phyloP scores from a whole-genome alignment of 2,888 invertebrate genomes.

The Lysandra coridon region DNA sequence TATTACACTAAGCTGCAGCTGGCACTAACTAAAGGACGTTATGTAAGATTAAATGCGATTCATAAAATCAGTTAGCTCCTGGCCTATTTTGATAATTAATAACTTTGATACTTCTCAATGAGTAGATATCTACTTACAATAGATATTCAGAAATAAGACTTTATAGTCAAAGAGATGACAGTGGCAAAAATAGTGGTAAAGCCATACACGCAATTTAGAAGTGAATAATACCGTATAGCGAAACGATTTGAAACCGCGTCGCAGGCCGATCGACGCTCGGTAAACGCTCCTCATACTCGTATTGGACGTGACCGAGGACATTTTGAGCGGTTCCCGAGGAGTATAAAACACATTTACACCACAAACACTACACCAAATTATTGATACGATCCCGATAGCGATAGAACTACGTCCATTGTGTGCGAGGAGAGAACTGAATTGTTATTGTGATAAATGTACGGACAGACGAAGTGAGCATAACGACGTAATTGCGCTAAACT shows the following conservation, averaged over 20 bases:
- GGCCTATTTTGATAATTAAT: not conserved
- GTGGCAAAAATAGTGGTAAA: not conserved
- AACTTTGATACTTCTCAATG: not conserved
- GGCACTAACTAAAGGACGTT: not conserved
- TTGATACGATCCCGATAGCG: conserved; percentile 46
- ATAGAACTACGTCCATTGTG: conserved; percentile 67
- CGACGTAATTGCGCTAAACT: conserved; percentile 77
- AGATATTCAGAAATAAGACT: not conserved
- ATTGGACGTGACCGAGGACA: conserved; percentile 75
- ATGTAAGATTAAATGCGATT: not conserved
- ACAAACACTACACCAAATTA: conserved; percentile 46
- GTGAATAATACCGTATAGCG: conserved; percentile 65
- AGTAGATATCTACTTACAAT: not conserved
- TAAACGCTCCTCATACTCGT: conserved; percentile 74
- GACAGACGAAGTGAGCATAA: conserved; percentile 74
- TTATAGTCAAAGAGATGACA: not conserved
- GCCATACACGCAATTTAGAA: not conserved
- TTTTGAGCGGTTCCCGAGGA: conserved; percentile 54
- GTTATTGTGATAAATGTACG: conserved; percentile 69
- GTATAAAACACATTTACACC: conserved; percentile 43
- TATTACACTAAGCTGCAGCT: not conserved
- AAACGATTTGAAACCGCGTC: conserved; percentile 75
- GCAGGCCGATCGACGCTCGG: conserved; percentile 71
- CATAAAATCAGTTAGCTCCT: not conserved
- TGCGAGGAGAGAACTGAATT: conserved; percentile 71